A percentile compares a stretch with the other conserved stretches of the same genome.
Evolutionary conservation across 1,140 invertebrate genomes (phyloP).

Genomic region (Babylonia areolata): DNA sequence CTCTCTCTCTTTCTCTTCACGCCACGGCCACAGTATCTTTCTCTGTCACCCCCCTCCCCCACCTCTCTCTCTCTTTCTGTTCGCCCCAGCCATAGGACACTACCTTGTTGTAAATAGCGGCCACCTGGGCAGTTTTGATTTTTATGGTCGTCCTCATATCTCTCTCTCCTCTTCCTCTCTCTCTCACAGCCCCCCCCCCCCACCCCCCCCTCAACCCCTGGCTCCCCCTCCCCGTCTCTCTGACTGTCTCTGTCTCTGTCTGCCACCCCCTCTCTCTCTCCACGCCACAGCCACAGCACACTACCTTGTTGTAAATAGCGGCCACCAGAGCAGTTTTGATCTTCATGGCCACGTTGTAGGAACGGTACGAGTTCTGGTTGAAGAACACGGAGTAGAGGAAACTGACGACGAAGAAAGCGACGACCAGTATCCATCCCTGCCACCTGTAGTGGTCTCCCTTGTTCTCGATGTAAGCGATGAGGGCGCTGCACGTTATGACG

Average conservation of each 20-base stretch:
- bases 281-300: too few relatives aligned
- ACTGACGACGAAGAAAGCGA: conserved; percentile 66
- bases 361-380: conserved; percentile 69
- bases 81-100: too few relatives aligned
- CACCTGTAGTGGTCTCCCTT: conserved; percentile 57
- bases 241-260: too few relatives aligned
- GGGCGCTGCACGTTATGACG: conserved; percentile 26
- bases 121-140: conserved; percentile 92
- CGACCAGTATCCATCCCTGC: conserved; percentile 74
- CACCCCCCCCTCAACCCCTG: too few relatives aligned
- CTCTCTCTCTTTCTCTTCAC: too few relatives aligned
- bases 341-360: conserved; percentile 86
- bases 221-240: too few relatives aligned
- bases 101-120: conserved; percentile 94
- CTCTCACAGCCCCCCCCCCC: too few relatives aligned
- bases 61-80: too few relatives aligned
- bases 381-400: conserved; percentile 68
- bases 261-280: too few relatives aligned
- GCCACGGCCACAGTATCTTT: too few relatives aligned
- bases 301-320: conserved; percentile 92
- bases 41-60: too few relatives aligned
- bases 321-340: conserved; percentile 94
- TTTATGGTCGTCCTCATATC: conserved; percentile 91
- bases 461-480: conserved; percentile 52
- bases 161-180: neutral